Base-by-base conservation (phyloP, 1,140 invertebrate genomes). In the Theocolax elegans region DNA sequence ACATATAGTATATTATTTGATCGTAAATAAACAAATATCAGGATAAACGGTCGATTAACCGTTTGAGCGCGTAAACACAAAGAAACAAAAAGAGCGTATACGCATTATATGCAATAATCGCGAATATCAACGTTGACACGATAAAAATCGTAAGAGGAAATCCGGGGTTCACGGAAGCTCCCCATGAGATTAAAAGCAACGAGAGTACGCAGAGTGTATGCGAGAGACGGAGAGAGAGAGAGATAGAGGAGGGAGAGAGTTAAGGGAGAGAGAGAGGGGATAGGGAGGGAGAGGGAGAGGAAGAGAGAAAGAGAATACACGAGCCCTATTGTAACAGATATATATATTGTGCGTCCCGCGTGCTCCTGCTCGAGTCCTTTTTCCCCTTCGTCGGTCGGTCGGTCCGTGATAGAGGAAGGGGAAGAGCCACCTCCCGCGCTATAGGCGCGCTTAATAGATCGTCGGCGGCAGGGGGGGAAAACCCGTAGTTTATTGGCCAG, bases 401-500 rank as follows among this genome's bases (percentile, higher is more conserved):
- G 12, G 15, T 19, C 8, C 7, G 15, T n/a, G n/a, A n/a, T n/a
- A n/a, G n/a, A n/a, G n/a, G n/a, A n/a, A n/a, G n/a, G n/a, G n/a
- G n/a, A n/a, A n/a, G n/a, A 31, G 38, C 15, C 38, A 49, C 44
- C 44, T 23, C 60, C 60, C n/a, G 6, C 19, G 29, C 62, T 21
- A 56, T 44, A 54, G 35, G 38, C 54, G 59, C 58, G 63, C 29
- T 63, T 60, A 51, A 49, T 59, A 54, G 54, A 59, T 60, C 56
- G 56, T 1, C n/a, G 9, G 1, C 15, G 51, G 8, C 23, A 17
- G n/a, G 21, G 31, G 35, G 51, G 49, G 35, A 15, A 25, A 68
- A 21, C 21, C 38, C 23, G 58, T 63, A 63, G 35, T 69, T 54
- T 64, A 70, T 70, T 70, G 67, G 67, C 25, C 67, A 60, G 19